These are phyloP conservation scores for Stratiolaelaps scimitus DNA, from an alignment of 1,140 invertebrate genomes.

Conservation along the genomic window DNA sequence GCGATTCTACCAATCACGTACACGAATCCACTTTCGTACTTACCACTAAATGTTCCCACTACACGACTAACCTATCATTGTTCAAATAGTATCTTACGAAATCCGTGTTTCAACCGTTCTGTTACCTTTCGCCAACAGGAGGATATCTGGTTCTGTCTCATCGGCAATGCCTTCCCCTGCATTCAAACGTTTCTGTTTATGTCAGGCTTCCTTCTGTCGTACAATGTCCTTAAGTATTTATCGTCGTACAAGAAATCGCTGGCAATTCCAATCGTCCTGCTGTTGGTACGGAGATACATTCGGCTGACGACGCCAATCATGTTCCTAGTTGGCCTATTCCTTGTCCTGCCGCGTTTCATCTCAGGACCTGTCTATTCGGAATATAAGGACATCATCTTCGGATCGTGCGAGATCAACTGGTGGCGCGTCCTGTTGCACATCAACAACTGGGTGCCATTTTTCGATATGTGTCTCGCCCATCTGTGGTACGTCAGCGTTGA, in stretches of 20 bases:
- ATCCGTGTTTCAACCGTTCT: too few relatives aligned
- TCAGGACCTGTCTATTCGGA: constrained; percentile 18
- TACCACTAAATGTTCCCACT: too few relatives aligned
- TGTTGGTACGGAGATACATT: constrained; percentile 13
- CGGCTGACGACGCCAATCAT: constrained; percentile 27
- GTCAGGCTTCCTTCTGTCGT: constrained; percentile 18
- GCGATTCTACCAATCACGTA: too few relatives aligned
- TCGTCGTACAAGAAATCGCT: constrained; percentile 22
- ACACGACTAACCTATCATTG: too few relatives aligned
- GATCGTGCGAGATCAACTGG: constrained; percentile 26
- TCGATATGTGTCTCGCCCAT: constrained; percentile 25
- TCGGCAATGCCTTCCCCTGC: constrained; percentile 24
- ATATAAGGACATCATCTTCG: constrained; percentile 12
- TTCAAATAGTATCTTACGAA: too few relatives aligned
- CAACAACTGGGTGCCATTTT: constrained; percentile 25
- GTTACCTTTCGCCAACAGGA: neutral
- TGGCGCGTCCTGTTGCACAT: constrained; percentile 20
- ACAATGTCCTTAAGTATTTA: constrained; percentile 19
- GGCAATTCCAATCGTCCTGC: constrained; percentile 3
- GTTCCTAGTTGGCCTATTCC: constrained; percentile 20
- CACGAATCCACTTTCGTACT: too few relatives aligned
- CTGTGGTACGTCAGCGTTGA: constrained; percentile 27
- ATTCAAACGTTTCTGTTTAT: constrained; percentile 23
- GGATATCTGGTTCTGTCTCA: constrained; percentile 26
- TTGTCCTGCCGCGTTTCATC: constrained; percentile 22